Conservation (phyloP, 2,113 vertebrate genomes). For the Craseonycteris thonglongyai region DNA sequence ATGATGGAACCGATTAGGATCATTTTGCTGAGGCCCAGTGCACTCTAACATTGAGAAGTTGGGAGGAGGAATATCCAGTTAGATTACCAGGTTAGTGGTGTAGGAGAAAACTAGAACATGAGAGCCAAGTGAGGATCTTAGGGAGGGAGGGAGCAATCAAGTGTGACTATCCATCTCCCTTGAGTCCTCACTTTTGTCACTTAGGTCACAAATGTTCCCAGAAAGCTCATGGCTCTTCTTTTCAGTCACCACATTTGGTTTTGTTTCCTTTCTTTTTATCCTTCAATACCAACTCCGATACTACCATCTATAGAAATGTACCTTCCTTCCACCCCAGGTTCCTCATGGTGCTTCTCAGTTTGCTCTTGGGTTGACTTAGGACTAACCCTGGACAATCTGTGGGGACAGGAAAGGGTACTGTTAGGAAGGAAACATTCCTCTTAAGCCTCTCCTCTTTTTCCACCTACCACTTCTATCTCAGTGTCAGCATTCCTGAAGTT, state of each 20-base stretch:
- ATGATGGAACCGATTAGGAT: not conserved
- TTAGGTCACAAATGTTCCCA: not conserved
- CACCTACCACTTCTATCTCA: not conserved
- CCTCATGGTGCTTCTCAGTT: not conserved
- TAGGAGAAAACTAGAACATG: not conserved
- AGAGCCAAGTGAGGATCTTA: not conserved
- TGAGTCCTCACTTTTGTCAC: not conserved
- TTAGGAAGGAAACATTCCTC: not conserved
- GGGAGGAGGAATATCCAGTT: not conserved
- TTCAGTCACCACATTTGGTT: not conserved
- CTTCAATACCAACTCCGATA: not conserved
- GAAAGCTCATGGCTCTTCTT: not conserved
- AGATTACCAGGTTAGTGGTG: not conserved
- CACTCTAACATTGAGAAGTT: not conserved
- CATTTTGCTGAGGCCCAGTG: not conserved
- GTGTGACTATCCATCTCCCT: rapidly evolving
- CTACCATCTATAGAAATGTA: not conserved
- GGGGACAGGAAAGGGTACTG: not conserved
- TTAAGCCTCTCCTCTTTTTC: not conserved
- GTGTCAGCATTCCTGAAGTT: not conserved
- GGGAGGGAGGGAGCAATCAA: too few relatives aligned
- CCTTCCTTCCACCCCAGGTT: not conserved
- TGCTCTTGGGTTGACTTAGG: not conserved
- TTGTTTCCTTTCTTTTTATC: not conserved
- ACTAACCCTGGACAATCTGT: not conserved